Evolutionary conservation across 1,140 invertebrate species (phyloP), one percentile per base, ranked within the genome.

Genomic region (Drosophila nannoptera): DNA sequence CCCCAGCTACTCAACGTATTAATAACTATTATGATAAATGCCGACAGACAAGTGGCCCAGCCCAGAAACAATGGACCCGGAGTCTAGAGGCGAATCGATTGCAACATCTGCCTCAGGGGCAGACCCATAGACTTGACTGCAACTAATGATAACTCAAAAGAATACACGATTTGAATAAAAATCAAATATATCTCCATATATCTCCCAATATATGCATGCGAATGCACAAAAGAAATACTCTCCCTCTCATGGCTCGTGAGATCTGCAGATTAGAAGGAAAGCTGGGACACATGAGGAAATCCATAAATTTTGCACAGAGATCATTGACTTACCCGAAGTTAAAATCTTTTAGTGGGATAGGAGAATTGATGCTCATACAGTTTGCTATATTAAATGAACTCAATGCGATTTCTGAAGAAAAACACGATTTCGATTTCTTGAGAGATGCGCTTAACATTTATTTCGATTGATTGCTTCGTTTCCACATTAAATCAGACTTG

Each of bases 401-500:
- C 3, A 38, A 9, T 9, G 4, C 36, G n/a, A 9, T n/a, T 12
- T n/a, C 6, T 7, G 5, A 43, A 43, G 4, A 14, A 14, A 43
- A 14, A 43, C 5, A 5, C 5, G n/a, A 43, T 14, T 43, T 14
- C 7, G 7, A 43, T 43, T 43, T 14, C 12, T 43, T 16, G 40
- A 43, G 40, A 14, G 12, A 46, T 46, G 35, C 16, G 14, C 7
- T 53, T n/a, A 52, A 43, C n/a, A 43, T 65, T 56, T 65, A 65
- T 58, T 66, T 11, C 33, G 12, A n/a, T 11, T 45, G 32, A 56
- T 33, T 40, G 14, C 11, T 45, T 36, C 33, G n/a, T 32, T 58
- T 65, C 43, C 22, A 22, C 12, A 66, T 14, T 66, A 46, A 62
- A 48, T 69, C 66, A 64, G 66, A 69, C 66, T 69, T 68, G 16